Base-by-base conservation (phyloP, 2,888 invertebrate species). In the Parnassius glacialis region DNA sequence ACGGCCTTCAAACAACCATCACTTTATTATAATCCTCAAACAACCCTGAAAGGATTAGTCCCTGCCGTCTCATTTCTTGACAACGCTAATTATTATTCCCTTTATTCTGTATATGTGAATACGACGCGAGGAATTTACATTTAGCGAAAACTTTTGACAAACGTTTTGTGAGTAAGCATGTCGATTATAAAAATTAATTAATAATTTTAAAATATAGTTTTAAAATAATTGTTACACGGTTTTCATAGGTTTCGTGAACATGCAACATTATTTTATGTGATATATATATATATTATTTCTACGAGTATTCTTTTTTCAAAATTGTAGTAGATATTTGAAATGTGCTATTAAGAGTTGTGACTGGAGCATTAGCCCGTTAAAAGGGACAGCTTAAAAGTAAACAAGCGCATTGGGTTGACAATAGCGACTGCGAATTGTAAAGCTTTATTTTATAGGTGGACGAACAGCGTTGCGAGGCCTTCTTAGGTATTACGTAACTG, bases 21-120 rank as follows among this genome's bases (percentile, higher is more conserved):
- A 66, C 64, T 74, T 78, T 77, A 80, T 83, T 81, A 81, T 78
- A 78, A 70, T 74, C 70, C 73, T 70, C 73, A 74, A 73, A 71
- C 70, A 72, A 67, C 70, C n/a, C 68, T 70, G 73, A 74, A 70
- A 74, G 70, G 74, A 75, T 74, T 75, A 76, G 67, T 69, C 67
- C 67, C 68, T 62, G 64, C 65, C 68, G 70, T 67, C 71, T 50
- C 67, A 70, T 70, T 68, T 57, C 65, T 68, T 70, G 68, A 69
- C 70, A 67, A 68, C 68, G 68, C 65, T 67, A 67, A 67, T 64
- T 64, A 60, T 56, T 50, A 61, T 41, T 48, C n/a, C 43, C 42
- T 58, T 41, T 48, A 48, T 53, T 53, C 11, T n/a, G 41, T 48
- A 16, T 48, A 3, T 9, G 9, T 43, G 11, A 11, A 43, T 43